phyloP scores from a whole-genome alignment of 1,140 invertebrate species.

The Wasmannia auropunctata region DNA sequence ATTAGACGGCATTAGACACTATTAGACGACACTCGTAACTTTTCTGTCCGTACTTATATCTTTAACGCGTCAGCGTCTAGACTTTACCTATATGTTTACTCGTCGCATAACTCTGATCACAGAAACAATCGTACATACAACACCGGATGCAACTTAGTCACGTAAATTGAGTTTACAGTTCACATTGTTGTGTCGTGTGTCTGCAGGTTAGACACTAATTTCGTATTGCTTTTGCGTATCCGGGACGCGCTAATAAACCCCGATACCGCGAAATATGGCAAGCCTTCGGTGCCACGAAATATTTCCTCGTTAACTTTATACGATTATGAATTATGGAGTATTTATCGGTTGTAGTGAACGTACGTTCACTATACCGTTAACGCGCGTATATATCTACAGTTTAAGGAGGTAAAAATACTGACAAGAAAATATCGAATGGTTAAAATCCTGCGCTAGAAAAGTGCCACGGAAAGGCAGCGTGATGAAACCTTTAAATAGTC shows the following conservation, averaged over 20 bases:
- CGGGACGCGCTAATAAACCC: constrained; percentile 33
- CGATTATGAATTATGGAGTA: too few relatives aligned
- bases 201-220: constrained; percentile 46
- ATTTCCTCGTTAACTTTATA: constrained; percentile 46
- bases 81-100: background rate
- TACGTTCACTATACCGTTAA: too few relatives aligned
- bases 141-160: constrained; percentile 22
- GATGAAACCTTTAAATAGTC: background rate
- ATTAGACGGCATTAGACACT: too few relatives aligned
- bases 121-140: constrained; percentile 14
- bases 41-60: background rate
- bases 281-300: background rate
- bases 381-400: background rate
- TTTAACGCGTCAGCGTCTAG: background rate
- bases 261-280: background rate
- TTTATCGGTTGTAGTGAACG: background rate
- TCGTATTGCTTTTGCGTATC: constrained; percentile 49
- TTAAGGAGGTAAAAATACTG: constrained; percentile 34
- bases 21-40: background rate
- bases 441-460: background rate
- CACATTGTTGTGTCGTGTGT: constrained; percentile 1
- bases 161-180: constrained; percentile 48
- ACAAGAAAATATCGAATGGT: background rate
- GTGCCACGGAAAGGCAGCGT: background rate
- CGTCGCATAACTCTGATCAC: constrained; percentile 26